phyloP scores from a whole-genome alignment of 2,797 vertebrate species.

The Pteropus rufus region DNA sequence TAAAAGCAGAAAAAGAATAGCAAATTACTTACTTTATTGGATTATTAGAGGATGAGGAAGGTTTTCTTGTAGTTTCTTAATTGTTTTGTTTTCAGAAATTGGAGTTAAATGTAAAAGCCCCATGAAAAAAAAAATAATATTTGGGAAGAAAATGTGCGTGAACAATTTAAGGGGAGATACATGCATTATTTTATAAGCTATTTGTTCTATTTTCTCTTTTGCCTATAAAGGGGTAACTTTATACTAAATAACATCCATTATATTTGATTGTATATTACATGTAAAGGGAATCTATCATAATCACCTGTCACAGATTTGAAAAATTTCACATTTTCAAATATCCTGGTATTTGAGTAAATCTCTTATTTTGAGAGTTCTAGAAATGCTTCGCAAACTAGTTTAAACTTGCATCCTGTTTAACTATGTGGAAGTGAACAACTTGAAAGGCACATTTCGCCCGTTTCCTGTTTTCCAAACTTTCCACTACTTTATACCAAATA shows the following conservation, averaged over 20 bases:
- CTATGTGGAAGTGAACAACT: not conserved
- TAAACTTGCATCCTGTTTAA: constrained; percentile 17
- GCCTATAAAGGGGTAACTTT: not conserved
- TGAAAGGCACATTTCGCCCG: constrained; percentile 38
- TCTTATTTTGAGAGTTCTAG: not conserved
- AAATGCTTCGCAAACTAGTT: constrained; percentile 51
- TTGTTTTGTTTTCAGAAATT: constrained; percentile 45
- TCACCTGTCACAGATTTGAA: not conserved
- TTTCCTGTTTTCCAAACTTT: constrained; percentile 35
- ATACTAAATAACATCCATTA: not conserved
- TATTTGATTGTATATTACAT: not conserved
- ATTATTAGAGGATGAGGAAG: not conserved
- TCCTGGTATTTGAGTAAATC: not conserved
- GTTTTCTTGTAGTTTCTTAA: constrained; percentile 31
- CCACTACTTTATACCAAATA: constrained; percentile 26
- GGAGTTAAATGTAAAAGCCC: not conserved
- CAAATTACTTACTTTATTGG: not conserved
- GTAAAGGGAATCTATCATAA: not conserved
- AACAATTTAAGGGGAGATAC: constrained; percentile 18
- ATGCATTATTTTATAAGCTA: not conserved
- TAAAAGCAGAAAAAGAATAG: not conserved
- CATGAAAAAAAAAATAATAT: not conserved
- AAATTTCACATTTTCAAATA: constrained; percentile 23
- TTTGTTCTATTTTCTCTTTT: constrained; percentile 8
- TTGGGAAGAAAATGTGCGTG: not conserved